A percentile compares a stretch with the other conserved stretches of the same genome.
These are phyloP conservation scores for Crypturellus undulatus DNA, from an alignment of 2,113 vertebrate genomes.

Conservation along the genomic window DNA sequence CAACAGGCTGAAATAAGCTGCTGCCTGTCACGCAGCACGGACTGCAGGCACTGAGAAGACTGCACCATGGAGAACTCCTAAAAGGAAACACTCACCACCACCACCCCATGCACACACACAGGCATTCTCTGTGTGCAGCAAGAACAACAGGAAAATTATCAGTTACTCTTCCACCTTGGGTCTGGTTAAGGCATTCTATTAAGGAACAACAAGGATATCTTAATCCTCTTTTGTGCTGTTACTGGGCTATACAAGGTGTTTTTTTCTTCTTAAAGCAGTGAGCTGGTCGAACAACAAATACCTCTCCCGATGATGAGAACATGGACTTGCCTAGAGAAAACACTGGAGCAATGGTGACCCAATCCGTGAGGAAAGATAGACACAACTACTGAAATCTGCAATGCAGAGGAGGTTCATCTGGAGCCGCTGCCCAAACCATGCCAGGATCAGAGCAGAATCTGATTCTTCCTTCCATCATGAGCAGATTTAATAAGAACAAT, in stretches of 20 bases:
- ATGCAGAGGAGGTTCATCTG: accelerated
- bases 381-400: neutral
- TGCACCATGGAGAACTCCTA: neutral
- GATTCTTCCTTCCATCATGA: neutral
- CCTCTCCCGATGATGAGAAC: neutral
- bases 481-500: neutral
- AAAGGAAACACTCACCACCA: neutral
- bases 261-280: neutral
- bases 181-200: neutral
- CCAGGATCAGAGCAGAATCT: neutral
- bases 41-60: neutral
- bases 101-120: accelerated
- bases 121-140: accelerated
- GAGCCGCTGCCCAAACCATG: neutral
- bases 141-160: neutral
- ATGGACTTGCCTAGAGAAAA: neutral
- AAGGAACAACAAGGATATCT: neutral
- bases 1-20: neutral
- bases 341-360: neutral
- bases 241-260: neutral
- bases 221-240: neutral
- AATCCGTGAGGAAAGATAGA: neutral
- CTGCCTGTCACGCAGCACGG: neutral
- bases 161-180: neutral
- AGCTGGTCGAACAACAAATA: neutral